phyloP scores from a whole-genome alignment of 35 echinoderm and acorn worm genomes.

The Strongylocentrotus purpuratus region DNA sequence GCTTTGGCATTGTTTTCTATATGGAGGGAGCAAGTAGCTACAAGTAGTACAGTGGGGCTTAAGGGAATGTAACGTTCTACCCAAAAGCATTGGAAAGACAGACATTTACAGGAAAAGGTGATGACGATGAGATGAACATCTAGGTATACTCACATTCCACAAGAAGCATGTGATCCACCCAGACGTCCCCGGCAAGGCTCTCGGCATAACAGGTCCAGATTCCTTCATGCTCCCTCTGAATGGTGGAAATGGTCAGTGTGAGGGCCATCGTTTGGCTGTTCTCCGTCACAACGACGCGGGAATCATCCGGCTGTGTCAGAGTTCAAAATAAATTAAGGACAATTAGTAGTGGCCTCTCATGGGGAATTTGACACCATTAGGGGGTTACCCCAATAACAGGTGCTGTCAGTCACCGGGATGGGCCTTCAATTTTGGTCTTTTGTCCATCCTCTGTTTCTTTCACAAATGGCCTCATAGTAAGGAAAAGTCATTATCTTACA shows the following conservation, averaged over 20 bases:
- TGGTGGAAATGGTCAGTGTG: background rate
- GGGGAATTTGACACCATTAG: no score
- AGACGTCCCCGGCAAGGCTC: slow-evolving; percentile 3
- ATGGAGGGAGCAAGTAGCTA: no score
- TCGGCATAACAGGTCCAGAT: slow-evolving; percentile 30
- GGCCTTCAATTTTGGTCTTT: background rate
- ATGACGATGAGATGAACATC: no score
- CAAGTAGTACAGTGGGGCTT: no score
- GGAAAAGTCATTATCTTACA: background rate
- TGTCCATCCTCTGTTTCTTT: background rate
- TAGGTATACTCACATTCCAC: slow-evolving; percentile 8
- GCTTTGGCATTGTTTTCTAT: no score
- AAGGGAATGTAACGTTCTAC: no score
- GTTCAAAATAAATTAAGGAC: background rate
- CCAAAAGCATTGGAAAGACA: no score
- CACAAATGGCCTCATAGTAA: background rate
- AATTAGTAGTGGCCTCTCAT: background rate
- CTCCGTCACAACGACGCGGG: background rate
- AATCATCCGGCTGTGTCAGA: slow-evolving; percentile 11
- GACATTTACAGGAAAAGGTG: no score
- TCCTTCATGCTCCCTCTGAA: slow-evolving; percentile 10
- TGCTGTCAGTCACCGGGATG: background rate
- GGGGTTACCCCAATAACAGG: background rate
- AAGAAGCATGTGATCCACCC: background rate
- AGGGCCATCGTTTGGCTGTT: background rate